Conservation (phyloP, 2,888 invertebrate species). For the Ophion slaviceki region DNA sequence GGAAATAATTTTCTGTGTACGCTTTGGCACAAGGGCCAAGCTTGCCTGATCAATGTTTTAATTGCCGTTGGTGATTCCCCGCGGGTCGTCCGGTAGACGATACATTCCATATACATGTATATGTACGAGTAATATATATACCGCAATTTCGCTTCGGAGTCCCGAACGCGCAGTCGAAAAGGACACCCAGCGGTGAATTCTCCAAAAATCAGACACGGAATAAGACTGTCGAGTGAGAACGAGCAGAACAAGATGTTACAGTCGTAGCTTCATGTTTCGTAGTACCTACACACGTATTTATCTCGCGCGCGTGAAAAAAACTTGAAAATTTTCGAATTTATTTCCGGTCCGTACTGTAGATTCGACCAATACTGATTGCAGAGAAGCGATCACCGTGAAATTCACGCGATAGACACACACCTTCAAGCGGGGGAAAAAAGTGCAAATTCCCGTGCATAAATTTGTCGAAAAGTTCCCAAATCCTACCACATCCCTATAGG, state of each 20-base stretch:
- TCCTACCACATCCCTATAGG: no score
- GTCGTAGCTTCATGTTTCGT: not conserved
- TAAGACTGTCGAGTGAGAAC: slow-evolving; percentile 2
- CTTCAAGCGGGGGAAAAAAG: no score
- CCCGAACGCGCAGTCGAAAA: no score
- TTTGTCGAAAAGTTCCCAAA: no score
- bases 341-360: no score
- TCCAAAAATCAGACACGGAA: slow-evolving; percentile 6
- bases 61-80: slow-evolving; percentile 57
- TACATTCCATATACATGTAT: not conserved
- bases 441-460: no score
- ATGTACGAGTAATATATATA: slow-evolving; percentile 2
- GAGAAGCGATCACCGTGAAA: no score
- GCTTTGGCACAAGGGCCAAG: slow-evolving; percentile 6
- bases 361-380: no score
- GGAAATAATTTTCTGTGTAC: slow-evolving; percentile 45
- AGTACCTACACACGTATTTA: no score
- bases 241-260: slow-evolving; percentile 1
- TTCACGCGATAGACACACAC: no score
- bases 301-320: no score
- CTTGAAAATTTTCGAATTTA: no score
- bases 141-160: slow-evolving; percentile 9
- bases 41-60: slow-evolving; percentile 57
- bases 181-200: slow-evolving; percentile 37
- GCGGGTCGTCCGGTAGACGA: slow-evolving; percentile 37